These are phyloP conservation scores for Hoplodrina ambigua DNA, from an alignment of 2,888 invertebrate genomes.

Conservation along the genomic window DNA sequence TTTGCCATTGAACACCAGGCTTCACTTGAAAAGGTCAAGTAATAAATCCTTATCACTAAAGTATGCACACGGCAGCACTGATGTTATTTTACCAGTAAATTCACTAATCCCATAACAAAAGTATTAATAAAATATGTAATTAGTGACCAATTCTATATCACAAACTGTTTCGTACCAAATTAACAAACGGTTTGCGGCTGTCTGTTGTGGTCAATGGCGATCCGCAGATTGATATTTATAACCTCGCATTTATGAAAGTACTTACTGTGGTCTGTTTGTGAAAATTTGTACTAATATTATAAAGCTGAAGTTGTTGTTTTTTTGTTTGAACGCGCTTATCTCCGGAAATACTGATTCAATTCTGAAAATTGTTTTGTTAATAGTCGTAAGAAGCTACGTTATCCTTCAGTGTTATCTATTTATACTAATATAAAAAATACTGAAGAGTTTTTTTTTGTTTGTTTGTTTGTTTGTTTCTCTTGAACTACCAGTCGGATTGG, in stretches of 20 bases:
- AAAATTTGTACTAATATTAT: not conserved
- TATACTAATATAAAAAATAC: too few relatives aligned
- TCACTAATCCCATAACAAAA: not conserved
- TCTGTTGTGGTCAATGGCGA: slow-evolving; percentile 1
- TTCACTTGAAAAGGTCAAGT: too few relatives aligned
- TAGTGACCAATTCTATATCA: slow-evolving; percentile 1
- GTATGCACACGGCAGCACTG: not conserved
- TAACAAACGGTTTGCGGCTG: slow-evolving; percentile 30
- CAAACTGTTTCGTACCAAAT: slow-evolving; percentile 10
- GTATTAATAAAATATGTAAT: slow-evolving; percentile 30
- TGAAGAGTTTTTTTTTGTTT: too few relatives aligned
- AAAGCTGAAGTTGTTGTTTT: too few relatives aligned
- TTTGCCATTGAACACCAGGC: too few relatives aligned
- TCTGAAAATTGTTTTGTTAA: too few relatives aligned
- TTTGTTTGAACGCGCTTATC: not conserved
- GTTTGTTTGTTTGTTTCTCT: too few relatives aligned
- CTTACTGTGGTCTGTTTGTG: slow-evolving; percentile 8
- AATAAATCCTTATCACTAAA: too few relatives aligned
- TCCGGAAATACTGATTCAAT: too few relatives aligned
- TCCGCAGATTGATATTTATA: slow-evolving; percentile 34
- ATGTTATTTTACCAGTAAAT: not conserved
- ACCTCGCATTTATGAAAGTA: not conserved
- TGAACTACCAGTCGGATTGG: too few relatives aligned
- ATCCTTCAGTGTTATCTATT: too few relatives aligned
- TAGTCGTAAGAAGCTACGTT: too few relatives aligned